Percentiles rank a stretch among this genome's conserved stretches.
phyloP scores from a whole-genome alignment of 2,888 invertebrate species.

The Serrognathus titanus region DNA sequence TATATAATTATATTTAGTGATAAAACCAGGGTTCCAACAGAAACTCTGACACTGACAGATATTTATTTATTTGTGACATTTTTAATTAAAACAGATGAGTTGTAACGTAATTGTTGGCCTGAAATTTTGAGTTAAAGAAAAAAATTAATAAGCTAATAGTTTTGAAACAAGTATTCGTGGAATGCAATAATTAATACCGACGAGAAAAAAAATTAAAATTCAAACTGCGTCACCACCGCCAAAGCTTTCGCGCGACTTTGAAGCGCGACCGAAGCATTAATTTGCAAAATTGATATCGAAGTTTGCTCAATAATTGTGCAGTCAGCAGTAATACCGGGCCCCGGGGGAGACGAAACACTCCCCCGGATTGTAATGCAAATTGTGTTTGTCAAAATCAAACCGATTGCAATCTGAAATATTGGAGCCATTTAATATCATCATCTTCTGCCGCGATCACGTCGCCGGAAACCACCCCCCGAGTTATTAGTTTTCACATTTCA shows the following conservation, averaged over 20 bases:
- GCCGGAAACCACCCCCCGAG: neutral
- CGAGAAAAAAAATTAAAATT: neutral
- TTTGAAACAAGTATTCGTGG: too few relatives aligned
- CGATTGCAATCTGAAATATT: constrained; percentile 32
- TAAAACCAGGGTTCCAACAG: too few relatives aligned
- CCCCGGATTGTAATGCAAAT: constrained; percentile 47
- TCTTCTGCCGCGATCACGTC: neutral
- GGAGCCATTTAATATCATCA: constrained; percentile 7
- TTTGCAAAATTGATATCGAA: constrained; percentile 45
- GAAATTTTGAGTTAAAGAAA: too few relatives aligned
- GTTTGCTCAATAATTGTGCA: constrained; percentile 49
- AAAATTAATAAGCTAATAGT: too few relatives aligned
- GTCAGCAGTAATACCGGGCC: constrained; percentile 43
- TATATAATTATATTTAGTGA: too few relatives aligned
- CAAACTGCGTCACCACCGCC: neutral
- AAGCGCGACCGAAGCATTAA: constrained; percentile 7
- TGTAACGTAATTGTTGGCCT: too few relatives aligned
- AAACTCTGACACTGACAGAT: too few relatives aligned
- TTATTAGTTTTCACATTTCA: too few relatives aligned
- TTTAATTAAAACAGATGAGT: too few relatives aligned
- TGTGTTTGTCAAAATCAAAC: constrained; percentile 41
- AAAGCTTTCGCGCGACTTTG: neutral
- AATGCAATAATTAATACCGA: too few relatives aligned
- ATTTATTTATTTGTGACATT: too few relatives aligned
- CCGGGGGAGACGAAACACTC: constrained; percentile 30